Percentiles rank a stretch among this genome's conserved stretches.
These are phyloP conservation scores for Spodoptera littoralis DNA, from an alignment of 2,888 invertebrate genomes.

Conservation along the genomic window DNA sequence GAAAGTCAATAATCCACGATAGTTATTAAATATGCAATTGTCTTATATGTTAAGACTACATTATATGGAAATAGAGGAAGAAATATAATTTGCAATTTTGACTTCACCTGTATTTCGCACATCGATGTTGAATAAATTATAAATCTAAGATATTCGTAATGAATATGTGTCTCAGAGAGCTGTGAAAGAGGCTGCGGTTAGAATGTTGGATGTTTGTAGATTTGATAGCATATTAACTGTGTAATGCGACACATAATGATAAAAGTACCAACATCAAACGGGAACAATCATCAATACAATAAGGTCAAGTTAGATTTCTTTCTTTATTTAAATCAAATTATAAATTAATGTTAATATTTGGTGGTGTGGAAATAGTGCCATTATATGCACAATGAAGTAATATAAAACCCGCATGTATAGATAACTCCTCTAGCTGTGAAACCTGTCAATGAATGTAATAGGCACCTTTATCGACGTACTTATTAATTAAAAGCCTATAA, in stretches of 20 bases:
- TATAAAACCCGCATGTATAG: conserved; percentile 59
- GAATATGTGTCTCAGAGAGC: conserved; percentile 33
- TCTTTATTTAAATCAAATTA: conserved; percentile 62
- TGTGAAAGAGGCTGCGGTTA: conserved; percentile 32
- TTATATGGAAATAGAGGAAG: conserved; percentile 67
- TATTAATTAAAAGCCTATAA: conserved; percentile 40
- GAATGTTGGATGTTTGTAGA: conserved; percentile 47
- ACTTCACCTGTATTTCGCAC: conserved; percentile 38
- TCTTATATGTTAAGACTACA: conserved; percentile 62
- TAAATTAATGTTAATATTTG: conserved; percentile 58
- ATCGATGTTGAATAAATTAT: conserved; percentile 34
- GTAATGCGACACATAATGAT: conserved; percentile 32
- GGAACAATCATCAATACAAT: conserved; percentile 65
- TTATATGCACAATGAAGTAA: conserved; percentile 63
- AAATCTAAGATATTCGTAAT: conserved; percentile 25
- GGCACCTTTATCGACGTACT: conserved; percentile 30
- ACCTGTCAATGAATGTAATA: conserved; percentile 45
- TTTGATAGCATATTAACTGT: conserved; percentile 41
- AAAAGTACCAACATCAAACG: conserved; percentile 58
- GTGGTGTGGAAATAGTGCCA: conserved; percentile 60
- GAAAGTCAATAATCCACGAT: conserved; percentile 72
- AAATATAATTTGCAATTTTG: conserved; percentile 66
- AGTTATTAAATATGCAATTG: conserved; percentile 60
- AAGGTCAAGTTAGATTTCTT: conserved; percentile 67
- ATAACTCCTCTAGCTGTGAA: conserved; percentile 50